These are phyloP conservation scores for Athalia circularis DNA, from an alignment of 2,888 invertebrate genomes.

Conservation along the genomic window DNA sequence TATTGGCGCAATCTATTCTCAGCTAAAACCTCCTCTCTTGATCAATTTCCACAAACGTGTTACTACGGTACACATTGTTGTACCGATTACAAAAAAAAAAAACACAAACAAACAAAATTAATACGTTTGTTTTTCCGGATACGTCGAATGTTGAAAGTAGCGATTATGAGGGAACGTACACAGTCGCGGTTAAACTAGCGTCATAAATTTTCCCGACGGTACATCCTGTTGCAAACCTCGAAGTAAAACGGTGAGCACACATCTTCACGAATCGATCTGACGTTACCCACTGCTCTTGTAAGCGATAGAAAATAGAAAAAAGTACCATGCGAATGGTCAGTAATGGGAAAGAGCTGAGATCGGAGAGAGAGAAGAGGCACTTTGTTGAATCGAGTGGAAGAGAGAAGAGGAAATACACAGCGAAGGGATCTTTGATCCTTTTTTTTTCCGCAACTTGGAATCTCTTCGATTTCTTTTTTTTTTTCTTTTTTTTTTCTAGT, in stretches of 20 bases:
- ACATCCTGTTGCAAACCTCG: not conserved
- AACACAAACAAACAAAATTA: too few relatives aligned
- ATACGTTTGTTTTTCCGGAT: too few relatives aligned
- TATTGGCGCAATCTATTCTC: constrained; percentile 27
- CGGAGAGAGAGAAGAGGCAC: constrained; percentile 44
- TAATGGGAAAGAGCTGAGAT: constrained; percentile 44
- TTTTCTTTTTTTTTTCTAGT: not conserved
- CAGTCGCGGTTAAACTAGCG: too few relatives aligned
- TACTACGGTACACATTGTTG: too few relatives aligned
- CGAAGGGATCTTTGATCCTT: constrained; percentile 25
- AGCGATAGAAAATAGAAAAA: not conserved
- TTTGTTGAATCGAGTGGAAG: constrained; percentile 55
- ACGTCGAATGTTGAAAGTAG: too few relatives aligned
- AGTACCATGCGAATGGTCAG: constrained; percentile 25
- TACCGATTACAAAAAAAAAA: too few relatives aligned
- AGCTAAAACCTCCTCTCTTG: too few relatives aligned
- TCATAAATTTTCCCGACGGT: too few relatives aligned
- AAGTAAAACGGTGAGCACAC: not conserved
- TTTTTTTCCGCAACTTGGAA: not conserved
- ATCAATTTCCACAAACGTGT: too few relatives aligned
- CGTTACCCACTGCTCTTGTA: not conserved
- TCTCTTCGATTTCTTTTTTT: constrained; percentile 16
- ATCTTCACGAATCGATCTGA: constrained; percentile 2
- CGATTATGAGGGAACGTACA: too few relatives aligned
- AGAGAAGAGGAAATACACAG: constrained; percentile 37